A percentile compares a stretch with the other conserved stretches of the same genome.
phyloP scores from a whole-genome alignment of 2,113 vertebrate species.

The Laterallus jamaicensis region DNA sequence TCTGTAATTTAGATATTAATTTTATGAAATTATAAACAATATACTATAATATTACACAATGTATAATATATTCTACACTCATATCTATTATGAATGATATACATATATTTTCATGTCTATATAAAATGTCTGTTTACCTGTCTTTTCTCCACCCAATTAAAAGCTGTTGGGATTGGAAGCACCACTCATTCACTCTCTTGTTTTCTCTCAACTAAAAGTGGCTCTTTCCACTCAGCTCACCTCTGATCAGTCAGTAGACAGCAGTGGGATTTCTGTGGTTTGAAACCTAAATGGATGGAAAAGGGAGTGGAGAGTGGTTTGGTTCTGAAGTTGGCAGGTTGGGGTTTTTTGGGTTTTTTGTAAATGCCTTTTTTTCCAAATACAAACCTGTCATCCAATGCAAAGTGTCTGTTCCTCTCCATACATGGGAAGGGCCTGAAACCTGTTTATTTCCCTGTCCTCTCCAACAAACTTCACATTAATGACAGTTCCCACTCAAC shows the following conservation, averaged over 20 bases:
- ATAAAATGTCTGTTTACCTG: not conserved
- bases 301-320: not conserved
- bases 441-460: not conserved
- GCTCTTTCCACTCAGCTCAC: not conserved
- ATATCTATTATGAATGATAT: not conserved
- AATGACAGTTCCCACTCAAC: not conserved
- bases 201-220: not conserved
- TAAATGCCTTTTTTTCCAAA: not conserved
- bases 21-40: not conserved
- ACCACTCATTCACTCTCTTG: not conserved
- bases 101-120: not conserved
- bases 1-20: not conserved
- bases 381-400: not conserved
- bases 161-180: not conserved
- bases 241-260: not conserved
- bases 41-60: not conserved
- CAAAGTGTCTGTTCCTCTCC: not conserved
- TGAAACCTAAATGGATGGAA: not conserved
- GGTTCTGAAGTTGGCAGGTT: not conserved
- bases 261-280: not conserved
- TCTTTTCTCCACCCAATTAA: not conserved
- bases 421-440: not conserved
- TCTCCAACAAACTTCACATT: not conserved
- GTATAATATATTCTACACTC: not conserved
- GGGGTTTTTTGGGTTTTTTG: not conserved